These are phyloP conservation scores for Troglohyphantes excavatus DNA, from an alignment of 2,888 invertebrate genomes.

Conservation along the genomic window DNA sequence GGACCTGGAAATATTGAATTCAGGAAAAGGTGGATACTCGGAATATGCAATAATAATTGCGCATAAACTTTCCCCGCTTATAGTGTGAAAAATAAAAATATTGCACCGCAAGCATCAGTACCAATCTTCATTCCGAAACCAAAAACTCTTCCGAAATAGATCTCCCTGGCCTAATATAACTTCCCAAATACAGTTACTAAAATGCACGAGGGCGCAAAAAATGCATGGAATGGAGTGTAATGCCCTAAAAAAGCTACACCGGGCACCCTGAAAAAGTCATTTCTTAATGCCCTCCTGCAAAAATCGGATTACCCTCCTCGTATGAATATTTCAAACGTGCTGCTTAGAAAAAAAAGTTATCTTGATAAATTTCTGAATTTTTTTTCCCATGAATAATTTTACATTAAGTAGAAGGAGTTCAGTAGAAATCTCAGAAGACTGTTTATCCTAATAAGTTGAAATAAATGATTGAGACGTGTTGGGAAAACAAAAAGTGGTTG, in stretches of 20 bases:
- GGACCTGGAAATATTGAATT: too few species aligned
- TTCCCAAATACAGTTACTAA: conserved; percentile 12
- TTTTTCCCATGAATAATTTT: neutral
- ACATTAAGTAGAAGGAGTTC: neutral
- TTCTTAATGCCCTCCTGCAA: conserved; percentile 27
- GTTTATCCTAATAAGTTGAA: too few species aligned
- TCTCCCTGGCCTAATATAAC: neutral
- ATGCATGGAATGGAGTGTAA: neutral
- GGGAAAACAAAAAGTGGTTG: too few species aligned
- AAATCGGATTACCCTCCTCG: neutral
- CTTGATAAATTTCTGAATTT: neutral
- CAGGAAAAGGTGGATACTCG: neutral
- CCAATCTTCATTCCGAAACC: neutral
- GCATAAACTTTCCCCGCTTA: neutral
- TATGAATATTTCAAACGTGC: conserved; percentile 44
- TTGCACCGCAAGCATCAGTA: neutral
- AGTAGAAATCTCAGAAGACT: too few species aligned
- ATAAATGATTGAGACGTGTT: too few species aligned
- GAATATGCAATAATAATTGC: neutral
- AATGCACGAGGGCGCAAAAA: conserved; percentile 23
- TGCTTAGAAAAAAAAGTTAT: neutral
- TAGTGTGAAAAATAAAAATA: neutral
- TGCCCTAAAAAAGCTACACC: conserved; percentile 17
- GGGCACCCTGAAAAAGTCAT: conserved; percentile 25
- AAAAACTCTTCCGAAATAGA: neutral